Base-by-base conservation (phyloP, 2,797 vertebrate species). In the Anisognathus igniventris region DNA sequence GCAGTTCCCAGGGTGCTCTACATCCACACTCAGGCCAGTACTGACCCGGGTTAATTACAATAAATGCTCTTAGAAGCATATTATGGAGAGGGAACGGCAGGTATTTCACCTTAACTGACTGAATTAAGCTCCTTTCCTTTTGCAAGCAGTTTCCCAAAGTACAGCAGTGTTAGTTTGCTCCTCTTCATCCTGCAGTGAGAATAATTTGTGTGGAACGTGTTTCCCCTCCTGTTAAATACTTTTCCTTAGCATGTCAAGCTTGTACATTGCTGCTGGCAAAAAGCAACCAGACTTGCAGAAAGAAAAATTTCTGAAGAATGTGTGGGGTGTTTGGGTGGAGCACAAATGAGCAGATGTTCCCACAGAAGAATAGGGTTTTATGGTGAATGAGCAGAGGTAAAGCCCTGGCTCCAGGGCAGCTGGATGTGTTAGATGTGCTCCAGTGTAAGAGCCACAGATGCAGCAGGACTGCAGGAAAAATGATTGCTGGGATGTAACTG, bases 341-440 rank as follows among this genome's bases (percentile, higher is more conserved):
- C 91, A 44, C 51, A 73, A 91, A 84, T 0, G 85, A 94, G 93
- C 96, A 97, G 95, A 92, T 97, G 95, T 97, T 97, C 96, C 95
- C 96, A 96, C 93, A 96, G 95, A 95, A 95, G 88, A 93, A 61
- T 73, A 88, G 87, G 66, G 87, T 45, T 96, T 96, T 73, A 86
- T 71, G 85, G 92, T 37, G 85, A 91, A 78, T 23, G 45, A 86
- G 44, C 82, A 78, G 79, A 95, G 96, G 96, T 94, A 97, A 96
- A 96, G 95, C 96, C 95, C 95, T 97, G 96, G 96, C 96, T 97
- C 66, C 89, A 27, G 96, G 96, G 95, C 96, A 97, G 95, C 82
- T 94, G 92, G 45, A 91, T 96, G 82, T 0, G 1, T 84, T 88
- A 73, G 85, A 62, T 6, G 14, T 93, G 30, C 71, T 86, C 79